Evolutionary conservation across 2,888 invertebrate genomes (phyloP).

Genomic region (Anthophora plumipes): DNA sequence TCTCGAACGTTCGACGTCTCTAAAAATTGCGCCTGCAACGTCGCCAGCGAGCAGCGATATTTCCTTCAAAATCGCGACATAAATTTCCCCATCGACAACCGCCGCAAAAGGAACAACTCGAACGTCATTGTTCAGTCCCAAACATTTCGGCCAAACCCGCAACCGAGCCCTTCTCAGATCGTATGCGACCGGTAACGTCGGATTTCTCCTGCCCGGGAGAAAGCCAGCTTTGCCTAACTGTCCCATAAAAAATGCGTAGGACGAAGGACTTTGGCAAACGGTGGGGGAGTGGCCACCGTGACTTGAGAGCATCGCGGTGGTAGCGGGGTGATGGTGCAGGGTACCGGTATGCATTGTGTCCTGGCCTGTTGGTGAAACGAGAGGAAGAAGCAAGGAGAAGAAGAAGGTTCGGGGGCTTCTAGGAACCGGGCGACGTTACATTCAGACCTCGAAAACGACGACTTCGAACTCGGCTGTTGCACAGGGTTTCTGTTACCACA

Average conservation of each 20-base stretch:
- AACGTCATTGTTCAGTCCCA: not conserved
- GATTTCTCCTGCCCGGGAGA: slow-evolving; percentile 19
- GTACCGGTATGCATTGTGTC: slow-evolving; percentile 74
- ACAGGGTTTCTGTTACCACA: slow-evolving; percentile 55
- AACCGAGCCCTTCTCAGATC: not conserved
- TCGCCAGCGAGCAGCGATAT: not conserved
- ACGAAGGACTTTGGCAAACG: slow-evolving; percentile 53
- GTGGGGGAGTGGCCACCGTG: slow-evolving; percentile 33
- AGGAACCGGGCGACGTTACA: slow-evolving; percentile 67
- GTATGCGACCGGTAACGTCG: not conserved
- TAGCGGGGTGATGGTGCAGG: slow-evolving; percentile 33
- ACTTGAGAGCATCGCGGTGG: too few relatives aligned
- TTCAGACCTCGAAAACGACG: slow-evolving; percentile 61
- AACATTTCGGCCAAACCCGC: not conserved
- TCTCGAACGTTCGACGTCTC: too few relatives aligned
- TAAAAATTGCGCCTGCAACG: too few relatives aligned
- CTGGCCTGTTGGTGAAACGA: slow-evolving; percentile 21
- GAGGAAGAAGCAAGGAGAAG: slow-evolving; percentile 21
- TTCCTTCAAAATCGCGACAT: not conserved
- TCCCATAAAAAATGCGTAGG: slow-evolving; percentile 60
- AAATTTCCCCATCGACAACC: not conserved
- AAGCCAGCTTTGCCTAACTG: slow-evolving; percentile 38
- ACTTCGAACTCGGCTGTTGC: slow-evolving; percentile 42
- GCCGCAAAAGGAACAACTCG: not conserved
- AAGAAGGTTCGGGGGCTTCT: slow-evolving; percentile 62